phyloP scores from a whole-genome alignment of 2,797 vertebrate genomes.

The Gobio occitaniae region DNA sequence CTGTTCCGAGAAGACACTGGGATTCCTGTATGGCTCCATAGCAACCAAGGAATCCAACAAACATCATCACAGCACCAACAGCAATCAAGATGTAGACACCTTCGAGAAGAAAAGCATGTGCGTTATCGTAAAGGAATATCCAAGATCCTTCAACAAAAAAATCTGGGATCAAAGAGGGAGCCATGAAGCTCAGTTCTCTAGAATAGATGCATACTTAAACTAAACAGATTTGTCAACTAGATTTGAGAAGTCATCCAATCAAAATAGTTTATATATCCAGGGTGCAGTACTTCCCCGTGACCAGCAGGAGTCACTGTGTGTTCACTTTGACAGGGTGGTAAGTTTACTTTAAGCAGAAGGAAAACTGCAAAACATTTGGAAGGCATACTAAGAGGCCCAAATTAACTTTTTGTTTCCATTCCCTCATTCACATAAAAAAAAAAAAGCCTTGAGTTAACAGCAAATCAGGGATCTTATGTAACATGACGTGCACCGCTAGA shows the following conservation, averaged over 20 bases:
- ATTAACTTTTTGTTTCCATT: constrained; percentile 51
- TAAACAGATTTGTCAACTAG: neutral
- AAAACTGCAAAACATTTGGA: constrained; percentile 34
- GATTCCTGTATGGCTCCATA: constrained; percentile 98
- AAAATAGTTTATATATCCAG: neutral
- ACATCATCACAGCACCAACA: constrained; percentile 97
- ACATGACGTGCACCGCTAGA: constrained; percentile 6
- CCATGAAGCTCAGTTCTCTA: neutral
- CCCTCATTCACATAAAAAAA: constrained; percentile 43
- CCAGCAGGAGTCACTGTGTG: constrained; percentile 48
- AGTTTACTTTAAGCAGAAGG: neutral
- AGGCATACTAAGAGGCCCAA: constrained; percentile 27
- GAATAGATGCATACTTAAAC: neutral
- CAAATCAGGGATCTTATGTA: constrained; percentile 43
- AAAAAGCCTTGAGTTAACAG: neutral
- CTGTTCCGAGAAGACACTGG: constrained; percentile 96
- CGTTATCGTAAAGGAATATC: neutral
- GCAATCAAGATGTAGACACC: constrained; percentile 96
- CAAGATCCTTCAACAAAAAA: neutral
- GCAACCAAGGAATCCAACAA: constrained; percentile 97
- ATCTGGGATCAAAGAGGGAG: neutral
- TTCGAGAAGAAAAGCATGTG: constrained; percentile 55
- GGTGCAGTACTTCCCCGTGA: neutral
- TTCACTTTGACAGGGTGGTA: neutral
- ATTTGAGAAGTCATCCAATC: neutral